Percentiles rank a stretch among this genome's conserved stretches.
Conservation (phyloP, 2,113 vertebrate species). For the Sturnira hondurensis region DNA sequence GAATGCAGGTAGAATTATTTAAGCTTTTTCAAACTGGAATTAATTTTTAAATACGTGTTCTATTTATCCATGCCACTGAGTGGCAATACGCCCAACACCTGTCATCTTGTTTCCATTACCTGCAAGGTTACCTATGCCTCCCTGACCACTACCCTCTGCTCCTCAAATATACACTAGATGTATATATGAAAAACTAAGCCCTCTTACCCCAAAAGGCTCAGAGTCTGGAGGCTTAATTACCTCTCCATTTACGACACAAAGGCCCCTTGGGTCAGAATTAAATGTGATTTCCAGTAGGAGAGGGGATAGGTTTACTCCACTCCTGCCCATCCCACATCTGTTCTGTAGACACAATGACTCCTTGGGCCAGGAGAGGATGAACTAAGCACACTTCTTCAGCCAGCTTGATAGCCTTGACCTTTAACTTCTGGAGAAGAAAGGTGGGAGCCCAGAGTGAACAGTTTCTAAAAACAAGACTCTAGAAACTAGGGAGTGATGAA, state of each 20-base stretch:
- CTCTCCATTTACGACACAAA: constrained; percentile 46
- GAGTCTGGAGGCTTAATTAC: constrained; percentile 52
- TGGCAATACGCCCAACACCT: not conserved
- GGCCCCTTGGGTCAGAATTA: constrained; percentile 51
- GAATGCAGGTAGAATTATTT: not conserved
- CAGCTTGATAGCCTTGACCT: not conserved
- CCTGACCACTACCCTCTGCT: not conserved
- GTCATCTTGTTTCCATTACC: constrained; percentile 31
- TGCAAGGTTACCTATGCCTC: not conserved
- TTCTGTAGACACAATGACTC: constrained; percentile 36
- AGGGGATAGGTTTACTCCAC: constrained; percentile 39
- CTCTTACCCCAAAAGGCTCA: constrained; percentile 30
- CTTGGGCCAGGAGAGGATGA: not conserved
- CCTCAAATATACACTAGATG: constrained; percentile 14
- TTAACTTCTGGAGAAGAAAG: not conserved
- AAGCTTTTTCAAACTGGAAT: constrained; percentile 5
- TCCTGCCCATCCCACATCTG: not conserved
- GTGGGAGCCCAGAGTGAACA: not conserved
- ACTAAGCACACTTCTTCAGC: not conserved
- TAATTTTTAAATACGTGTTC: constrained; percentile 26
- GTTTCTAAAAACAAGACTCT: constrained; percentile 1
- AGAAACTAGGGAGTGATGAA: not conserved
- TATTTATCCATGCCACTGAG: not conserved
- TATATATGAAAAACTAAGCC: constrained; percentile 32
- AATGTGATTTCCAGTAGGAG: constrained; percentile 63